phyloP scores from a whole-genome alignment of 2,113 vertebrate species.

The Nothoprocta pentlandii region DNA sequence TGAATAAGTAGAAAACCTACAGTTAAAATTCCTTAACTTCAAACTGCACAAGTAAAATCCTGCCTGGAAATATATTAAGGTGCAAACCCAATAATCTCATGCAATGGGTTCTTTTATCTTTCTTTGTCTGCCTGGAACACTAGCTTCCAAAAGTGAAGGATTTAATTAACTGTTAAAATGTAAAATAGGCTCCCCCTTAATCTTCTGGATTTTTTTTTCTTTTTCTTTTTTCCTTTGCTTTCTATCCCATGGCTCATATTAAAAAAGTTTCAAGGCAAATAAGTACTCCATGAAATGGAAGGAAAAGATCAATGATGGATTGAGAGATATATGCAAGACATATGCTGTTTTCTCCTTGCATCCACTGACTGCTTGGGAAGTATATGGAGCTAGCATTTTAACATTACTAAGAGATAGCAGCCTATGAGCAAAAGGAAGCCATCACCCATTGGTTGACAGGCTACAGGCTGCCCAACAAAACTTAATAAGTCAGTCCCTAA shows the following conservation, averaged over 20 bases:
- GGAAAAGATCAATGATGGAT: not conserved
- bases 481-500: not conserved
- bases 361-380: not conserved
- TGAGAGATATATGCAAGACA: not conserved
- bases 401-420: not conserved
- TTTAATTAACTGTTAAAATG: conserved; percentile 50
- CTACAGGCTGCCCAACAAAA: not conserved
- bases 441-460: not conserved
- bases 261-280: not conserved
- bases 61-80: conserved; percentile 17
- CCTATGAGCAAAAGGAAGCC: not conserved
- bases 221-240: not conserved
- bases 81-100: conserved; percentile 9
- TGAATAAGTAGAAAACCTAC: conserved; percentile 30
- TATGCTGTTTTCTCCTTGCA: not conserved
- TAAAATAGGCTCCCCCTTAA: conserved; percentile 16
- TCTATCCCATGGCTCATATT: not conserved
- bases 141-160: conserved; percentile 26
- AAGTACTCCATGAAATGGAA: not conserved
- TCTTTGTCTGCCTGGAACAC: conserved; percentile 38
- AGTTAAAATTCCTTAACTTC: conserved; percentile 1
- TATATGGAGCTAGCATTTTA: not conserved
- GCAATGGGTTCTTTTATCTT: not conserved
- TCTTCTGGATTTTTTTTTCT: not conserved
- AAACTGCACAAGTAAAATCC: conserved; percentile 40